Percentiles rank a stretch among this genome's conserved stretches.
Conservation (phyloP, 2,113 vertebrate genomes). For the Ctenodactylus gundi region DNA sequence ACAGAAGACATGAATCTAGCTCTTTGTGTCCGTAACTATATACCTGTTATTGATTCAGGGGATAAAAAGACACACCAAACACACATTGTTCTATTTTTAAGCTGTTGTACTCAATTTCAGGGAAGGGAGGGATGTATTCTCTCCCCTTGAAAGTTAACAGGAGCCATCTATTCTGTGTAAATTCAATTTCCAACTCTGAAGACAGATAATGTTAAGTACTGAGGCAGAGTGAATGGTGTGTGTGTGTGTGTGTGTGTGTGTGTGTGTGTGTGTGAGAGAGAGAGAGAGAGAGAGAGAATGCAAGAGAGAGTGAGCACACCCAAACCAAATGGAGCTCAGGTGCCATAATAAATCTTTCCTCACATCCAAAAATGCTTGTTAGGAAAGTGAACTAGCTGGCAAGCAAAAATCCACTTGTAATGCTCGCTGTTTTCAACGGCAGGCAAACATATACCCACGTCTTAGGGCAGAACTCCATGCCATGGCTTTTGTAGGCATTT, state of each 20-base stretch:
- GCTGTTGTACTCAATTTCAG: conserved; percentile 33
- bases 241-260: neutral
- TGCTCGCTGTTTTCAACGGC: neutral
- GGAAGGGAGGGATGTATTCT: conserved; percentile 44
- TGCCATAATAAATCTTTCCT: conserved; percentile 45
- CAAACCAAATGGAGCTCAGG: neutral
- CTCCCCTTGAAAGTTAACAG: conserved; percentile 16
- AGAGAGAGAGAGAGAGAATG: no score
- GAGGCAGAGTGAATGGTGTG: neutral
- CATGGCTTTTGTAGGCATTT: neutral
- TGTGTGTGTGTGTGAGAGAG: neutral
- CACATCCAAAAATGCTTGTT: conserved; percentile 52
- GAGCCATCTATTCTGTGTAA: neutral
- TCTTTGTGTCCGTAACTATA: conserved; percentile 74
- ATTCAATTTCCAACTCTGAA: conserved; percentile 14
- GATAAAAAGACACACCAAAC: conserved; percentile 59
- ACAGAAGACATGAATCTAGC: conserved; percentile 50
- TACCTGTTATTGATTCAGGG: conserved; percentile 67
- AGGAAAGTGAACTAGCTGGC: conserved; percentile 18
- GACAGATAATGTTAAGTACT: neutral
- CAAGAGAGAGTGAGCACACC: no score
- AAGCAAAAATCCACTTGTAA: neutral
- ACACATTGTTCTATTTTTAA: conserved; percentile 72
- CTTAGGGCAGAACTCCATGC: neutral
- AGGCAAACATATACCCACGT: neutral